Conservation (phyloP, 2,888 invertebrate species). For the Liopterus haemorrhoidalis region DNA sequence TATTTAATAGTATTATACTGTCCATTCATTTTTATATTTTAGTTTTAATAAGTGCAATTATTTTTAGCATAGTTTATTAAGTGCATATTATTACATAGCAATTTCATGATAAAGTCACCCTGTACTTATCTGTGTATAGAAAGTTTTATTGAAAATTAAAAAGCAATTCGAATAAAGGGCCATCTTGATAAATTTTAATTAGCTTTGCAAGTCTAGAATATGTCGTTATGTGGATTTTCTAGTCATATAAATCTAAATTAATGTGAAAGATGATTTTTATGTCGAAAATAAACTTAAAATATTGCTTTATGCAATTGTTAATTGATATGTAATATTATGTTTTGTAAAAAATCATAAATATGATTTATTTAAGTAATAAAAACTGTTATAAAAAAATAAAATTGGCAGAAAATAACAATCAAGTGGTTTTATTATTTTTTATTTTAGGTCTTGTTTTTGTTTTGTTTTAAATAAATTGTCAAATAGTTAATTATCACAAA, state of each 20-base stretch:
- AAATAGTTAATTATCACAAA: too few relatives aligned
- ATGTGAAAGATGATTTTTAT: too few relatives aligned
- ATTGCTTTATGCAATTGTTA: too few relatives aligned
- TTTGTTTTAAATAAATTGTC: too few relatives aligned
- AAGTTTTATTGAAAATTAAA: constrained; percentile 20
- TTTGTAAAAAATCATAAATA: constrained; percentile 22
- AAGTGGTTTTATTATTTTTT: too few relatives aligned
- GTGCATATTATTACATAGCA: constrained; percentile 24
- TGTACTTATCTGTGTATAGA: constrained; percentile 22
- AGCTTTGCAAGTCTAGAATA: constrained; percentile 21
- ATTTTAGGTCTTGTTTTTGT: too few relatives aligned
- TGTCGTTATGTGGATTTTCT: constrained; percentile 22
- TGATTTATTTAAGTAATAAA: too few relatives aligned
- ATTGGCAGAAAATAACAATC: too few relatives aligned
- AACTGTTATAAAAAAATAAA: too few relatives aligned
- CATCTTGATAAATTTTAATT: constrained; percentile 18
- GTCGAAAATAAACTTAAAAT: too few relatives aligned
- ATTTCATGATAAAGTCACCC: constrained; percentile 13
- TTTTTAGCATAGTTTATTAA: constrained; percentile 18
- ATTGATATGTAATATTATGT: constrained; percentile 25
- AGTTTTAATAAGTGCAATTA: constrained; percentile 23
- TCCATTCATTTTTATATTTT: too few relatives aligned
- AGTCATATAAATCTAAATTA: constrained; percentile 23
- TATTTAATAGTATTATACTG: too few relatives aligned
- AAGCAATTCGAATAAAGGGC: constrained; percentile 14